These are phyloP conservation scores for Butastur rufipennis DNA, from an alignment of 2,113 vertebrate species.

Conservation along the genomic window DNA sequence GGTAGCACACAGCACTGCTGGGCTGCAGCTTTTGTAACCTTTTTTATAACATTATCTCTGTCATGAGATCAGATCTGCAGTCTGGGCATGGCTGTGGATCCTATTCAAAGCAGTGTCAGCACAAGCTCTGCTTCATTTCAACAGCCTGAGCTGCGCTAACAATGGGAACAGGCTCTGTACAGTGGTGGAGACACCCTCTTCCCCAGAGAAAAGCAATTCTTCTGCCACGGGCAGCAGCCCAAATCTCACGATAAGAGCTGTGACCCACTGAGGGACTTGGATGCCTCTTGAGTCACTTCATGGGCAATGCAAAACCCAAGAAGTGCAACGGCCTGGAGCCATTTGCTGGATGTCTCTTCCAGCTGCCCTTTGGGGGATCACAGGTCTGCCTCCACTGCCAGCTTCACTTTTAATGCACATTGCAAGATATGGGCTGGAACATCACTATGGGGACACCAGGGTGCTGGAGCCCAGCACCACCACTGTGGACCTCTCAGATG, in stretches of 20 bases:
- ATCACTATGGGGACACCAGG: neutral
- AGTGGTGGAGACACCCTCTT: neutral
- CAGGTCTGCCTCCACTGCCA: neutral
- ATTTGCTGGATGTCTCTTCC: neutral
- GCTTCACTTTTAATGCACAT: neutral
- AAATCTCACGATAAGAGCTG: neutral
- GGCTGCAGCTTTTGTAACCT: neutral
- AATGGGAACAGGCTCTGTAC: neutral
- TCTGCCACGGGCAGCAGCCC: neutral
- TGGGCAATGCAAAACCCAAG: neutral
- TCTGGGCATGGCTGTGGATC: neutral
- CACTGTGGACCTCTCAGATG: neutral
- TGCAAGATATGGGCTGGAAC: neutral
- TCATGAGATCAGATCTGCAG: neutral
- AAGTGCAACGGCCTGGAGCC: neutral
- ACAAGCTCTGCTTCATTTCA: constrained; percentile 17
- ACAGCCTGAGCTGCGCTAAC: neutral
- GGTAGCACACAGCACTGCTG: rapidly evolving
- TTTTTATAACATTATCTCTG: neutral
- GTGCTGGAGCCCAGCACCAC: neutral
- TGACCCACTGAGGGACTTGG: neutral
- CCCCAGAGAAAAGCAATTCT: neutral
- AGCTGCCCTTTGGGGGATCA: neutral
- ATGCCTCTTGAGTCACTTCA: neutral
- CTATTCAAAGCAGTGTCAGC: neutral